These are phyloP conservation scores for Nasonovia ribisnigri DNA, from an alignment of 2,888 invertebrate species.

Conservation along the genomic window DNA sequence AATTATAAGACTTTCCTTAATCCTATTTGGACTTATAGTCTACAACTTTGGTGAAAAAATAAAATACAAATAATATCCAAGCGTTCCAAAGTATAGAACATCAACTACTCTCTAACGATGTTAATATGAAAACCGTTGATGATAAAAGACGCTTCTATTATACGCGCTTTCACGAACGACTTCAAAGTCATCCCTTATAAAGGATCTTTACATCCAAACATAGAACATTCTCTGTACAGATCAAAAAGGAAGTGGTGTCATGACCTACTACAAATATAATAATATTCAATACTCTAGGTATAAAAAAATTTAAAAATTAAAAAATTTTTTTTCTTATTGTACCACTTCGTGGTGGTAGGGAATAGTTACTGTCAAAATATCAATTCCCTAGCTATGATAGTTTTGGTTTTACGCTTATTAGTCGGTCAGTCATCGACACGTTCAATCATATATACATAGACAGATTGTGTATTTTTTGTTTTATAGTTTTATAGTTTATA, in stretches of 20 bases:
- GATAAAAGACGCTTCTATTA: background rate
- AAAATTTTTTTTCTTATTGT: no score
- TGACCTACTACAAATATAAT: background rate
- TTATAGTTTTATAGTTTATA: background rate
- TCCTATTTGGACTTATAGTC: conserved; percentile 11
- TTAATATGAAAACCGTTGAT: background rate
- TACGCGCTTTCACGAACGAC: background rate
- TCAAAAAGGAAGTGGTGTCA: background rate
- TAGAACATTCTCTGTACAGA: background rate
- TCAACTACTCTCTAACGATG: background rate
- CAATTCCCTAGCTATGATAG: no score
- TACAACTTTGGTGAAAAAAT: background rate
- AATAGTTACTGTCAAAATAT: no score
- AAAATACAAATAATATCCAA: background rate
- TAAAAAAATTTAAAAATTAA: background rate
- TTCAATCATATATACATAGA: background rate
- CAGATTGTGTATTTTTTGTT: background rate
- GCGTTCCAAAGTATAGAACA: background rate
- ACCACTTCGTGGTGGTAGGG: no score
- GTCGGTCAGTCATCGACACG: no score
- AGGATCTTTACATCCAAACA: background rate
- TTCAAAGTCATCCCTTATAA: background rate
- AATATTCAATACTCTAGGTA: background rate
- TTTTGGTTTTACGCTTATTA: no score
- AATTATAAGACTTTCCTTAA: background rate